Percentiles rank a stretch among this genome's conserved stretches.
phyloP scores from a whole-genome alignment of 2,797 vertebrate genomes.

The Schizothorax lantsangensis region DNA sequence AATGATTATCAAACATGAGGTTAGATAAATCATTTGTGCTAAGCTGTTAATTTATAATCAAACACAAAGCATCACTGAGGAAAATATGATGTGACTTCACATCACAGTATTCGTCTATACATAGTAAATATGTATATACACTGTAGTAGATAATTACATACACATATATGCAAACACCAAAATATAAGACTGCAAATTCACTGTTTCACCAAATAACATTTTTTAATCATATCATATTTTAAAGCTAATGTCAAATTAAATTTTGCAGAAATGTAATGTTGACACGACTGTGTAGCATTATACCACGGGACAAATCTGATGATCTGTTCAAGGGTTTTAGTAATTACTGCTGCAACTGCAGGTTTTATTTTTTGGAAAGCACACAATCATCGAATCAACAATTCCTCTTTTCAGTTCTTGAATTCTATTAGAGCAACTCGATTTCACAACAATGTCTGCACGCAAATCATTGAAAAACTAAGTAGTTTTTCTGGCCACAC shows the following conservation, averaged over 20 bases:
- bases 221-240: background rate
- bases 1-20: background rate
- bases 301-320: background rate
- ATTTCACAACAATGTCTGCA: slow-evolving; percentile 18
- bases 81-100: background rate
- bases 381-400: slow-evolving; percentile 18
- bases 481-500: background rate
- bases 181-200: background rate
- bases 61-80: background rate
- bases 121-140: background rate
- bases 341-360: slow-evolving; percentile 4
- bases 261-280: background rate
- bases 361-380: slow-evolving; percentile 19
- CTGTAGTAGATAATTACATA: background rate
- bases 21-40: background rate
- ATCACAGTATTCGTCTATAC: background rate
- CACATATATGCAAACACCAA: background rate
- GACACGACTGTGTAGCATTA: background rate
- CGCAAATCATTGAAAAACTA: background rate
- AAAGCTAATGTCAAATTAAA: background rate
- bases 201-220: background rate
- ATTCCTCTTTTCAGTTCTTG: slow-evolving; percentile 43
- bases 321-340: slow-evolving; percentile 8
- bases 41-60: slow-evolving; percentile 7
- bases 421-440: background rate